Evolutionary conservation across 2,888 invertebrate genomes (phyloP), one percentile per base, ranked within the genome.

Genomic region (Ennomos fuscantarius): DNA sequence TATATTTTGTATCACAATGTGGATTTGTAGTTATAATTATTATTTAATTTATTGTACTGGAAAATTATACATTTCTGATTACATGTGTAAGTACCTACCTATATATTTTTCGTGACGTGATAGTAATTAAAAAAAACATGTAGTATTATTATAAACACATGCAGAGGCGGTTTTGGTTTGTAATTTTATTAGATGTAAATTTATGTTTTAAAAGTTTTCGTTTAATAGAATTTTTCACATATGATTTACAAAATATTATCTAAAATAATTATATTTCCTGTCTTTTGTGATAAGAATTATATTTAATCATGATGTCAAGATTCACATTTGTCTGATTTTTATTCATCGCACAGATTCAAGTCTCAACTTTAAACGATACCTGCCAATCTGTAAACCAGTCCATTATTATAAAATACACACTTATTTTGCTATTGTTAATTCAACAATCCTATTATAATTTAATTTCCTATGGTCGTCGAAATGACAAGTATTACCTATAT

Each of bases 121-220:
- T 90, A 90, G 86, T 81, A 89, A 88, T 86, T 87, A 79, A 81
- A 86, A 74, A 78, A 81, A 77, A 79, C 82, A 80, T 85, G 78
- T 88, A 87, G 84, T 84, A 77, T 81, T 84, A 81, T 82, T 73
- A 67, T 72, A 78, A 77, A 74, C 78, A 84, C 78, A 75, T 79
- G 74, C 78, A 74, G 79, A 83, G 81, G 82, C 84, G 84, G 82
- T 84, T 84, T 86, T 74, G 78, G 86, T 86, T 84, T 74, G 76
- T 84, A 82, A 79, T 76, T 79, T 78, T 76, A 46, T 15, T 74
- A 76, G 68, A 73, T 68, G 63, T 70, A 73, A 72, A 74, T 73
- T 71, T 76, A 69, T 76, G 60, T 60, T 68, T 73, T 67, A 69
- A 64, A 65, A 72, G 74, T 53, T 42, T 78, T 81, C 72, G 78